Conservation (phyloP, 2,797 vertebrate species). For the Antennarius maculatus region DNA sequence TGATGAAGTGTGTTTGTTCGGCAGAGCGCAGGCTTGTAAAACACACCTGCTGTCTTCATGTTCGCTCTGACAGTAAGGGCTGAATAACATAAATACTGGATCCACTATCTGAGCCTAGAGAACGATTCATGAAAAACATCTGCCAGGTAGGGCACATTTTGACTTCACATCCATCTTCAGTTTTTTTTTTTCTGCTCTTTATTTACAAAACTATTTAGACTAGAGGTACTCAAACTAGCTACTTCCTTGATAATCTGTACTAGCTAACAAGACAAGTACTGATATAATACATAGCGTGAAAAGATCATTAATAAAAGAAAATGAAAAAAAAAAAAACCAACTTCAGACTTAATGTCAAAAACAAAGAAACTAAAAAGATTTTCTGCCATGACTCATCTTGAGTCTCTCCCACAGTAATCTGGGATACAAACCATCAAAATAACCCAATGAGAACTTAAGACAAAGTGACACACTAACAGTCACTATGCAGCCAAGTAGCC, state of each 20-base stretch:
- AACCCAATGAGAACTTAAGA: slow-evolving; percentile 48
- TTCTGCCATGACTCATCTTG: slow-evolving; percentile 37
- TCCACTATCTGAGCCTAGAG: slow-evolving; percentile 72
- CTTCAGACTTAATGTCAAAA: slow-evolving; percentile 60
- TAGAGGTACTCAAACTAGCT: slow-evolving; percentile 81
- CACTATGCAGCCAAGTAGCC: slow-evolving; percentile 40
- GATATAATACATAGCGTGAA: slow-evolving; percentile 73
- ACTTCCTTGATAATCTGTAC: slow-evolving; percentile 79
- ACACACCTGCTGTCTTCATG: slow-evolving; percentile 2
- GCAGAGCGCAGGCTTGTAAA: slow-evolving; percentile 26
- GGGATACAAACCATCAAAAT: slow-evolving; percentile 43
- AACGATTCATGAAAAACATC: slow-evolving; percentile 68
- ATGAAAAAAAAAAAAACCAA: slow-evolving; percentile 48
- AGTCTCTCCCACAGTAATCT: slow-evolving; percentile 17
- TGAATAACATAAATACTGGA: slow-evolving; percentile 68
- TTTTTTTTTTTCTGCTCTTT: slow-evolving; percentile 68
- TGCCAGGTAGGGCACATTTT: slow-evolving; percentile 60
- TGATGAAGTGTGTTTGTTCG: slow-evolving; percentile 2
- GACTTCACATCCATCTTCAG: slow-evolving; percentile 73
- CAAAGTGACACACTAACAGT: slow-evolving; percentile 43
- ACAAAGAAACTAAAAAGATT: slow-evolving; percentile 36
- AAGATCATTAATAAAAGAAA: slow-evolving; percentile 61
- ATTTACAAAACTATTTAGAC: slow-evolving; percentile 81
- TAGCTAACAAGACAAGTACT: slow-evolving; percentile 80
- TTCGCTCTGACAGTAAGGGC: slow-evolving; percentile 35